Evolutionary conservation across 2,888 invertebrate genomes (phyloP).

Genomic region (Zhuqinia jingwanae): DNA sequence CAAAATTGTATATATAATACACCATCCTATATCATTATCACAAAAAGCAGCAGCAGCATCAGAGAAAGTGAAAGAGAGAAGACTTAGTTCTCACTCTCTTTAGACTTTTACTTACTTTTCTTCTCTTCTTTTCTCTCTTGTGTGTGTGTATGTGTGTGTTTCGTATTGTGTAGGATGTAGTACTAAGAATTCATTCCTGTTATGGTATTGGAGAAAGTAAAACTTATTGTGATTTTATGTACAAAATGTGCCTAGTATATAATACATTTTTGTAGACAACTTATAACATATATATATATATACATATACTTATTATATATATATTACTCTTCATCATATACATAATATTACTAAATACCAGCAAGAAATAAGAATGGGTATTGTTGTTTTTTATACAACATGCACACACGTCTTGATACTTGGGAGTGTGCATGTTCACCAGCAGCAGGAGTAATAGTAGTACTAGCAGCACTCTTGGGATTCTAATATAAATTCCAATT

Average conservation of each 20-base stretch:
- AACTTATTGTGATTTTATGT: conserved; percentile 54
- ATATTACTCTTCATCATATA: no score
- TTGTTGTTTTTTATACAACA: conserved; percentile 38
- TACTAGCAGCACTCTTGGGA: conserved; percentile 66
- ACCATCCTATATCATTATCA: background rate
- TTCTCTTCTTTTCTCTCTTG: conserved; percentile 5
- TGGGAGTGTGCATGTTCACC: no score
- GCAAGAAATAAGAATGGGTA: conserved; percentile 8
- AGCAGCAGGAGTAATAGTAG: no score
- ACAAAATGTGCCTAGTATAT: background rate
- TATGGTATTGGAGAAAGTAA: conserved; percentile 6
- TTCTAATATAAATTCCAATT: conserved; percentile 73
- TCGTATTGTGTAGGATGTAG: no score
- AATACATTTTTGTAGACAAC: no score
- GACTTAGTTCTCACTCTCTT: conserved; percentile 15
- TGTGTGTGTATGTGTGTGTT: no score
- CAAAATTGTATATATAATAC: background rate
- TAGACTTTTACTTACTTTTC: conserved; percentile 31
- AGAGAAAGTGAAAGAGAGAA: conserved; percentile 19
- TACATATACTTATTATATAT: background rate
- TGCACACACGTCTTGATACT: no score
- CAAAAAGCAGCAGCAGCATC: background rate
- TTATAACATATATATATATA: background rate
- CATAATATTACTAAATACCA: background rate
- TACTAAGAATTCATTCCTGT: background rate